Base-by-base conservation (phyloP, 1,140 invertebrate species). In the Rhynchophorus ferrugineus region DNA sequence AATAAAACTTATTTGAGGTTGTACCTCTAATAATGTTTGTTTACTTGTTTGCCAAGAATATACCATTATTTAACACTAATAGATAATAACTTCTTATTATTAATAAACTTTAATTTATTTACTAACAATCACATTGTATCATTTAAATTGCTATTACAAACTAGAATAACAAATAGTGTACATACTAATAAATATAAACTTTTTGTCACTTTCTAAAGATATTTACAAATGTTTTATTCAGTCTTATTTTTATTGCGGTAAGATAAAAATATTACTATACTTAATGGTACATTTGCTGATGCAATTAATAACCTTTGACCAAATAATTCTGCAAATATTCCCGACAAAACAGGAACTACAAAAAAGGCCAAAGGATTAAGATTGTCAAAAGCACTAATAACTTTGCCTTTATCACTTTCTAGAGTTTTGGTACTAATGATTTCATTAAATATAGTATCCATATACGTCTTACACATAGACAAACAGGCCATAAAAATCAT, bases 391-490 rank as follows among this genome's bases (percentile, higher is more conserved):
- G 38, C 38, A n/a, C 16, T 18, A 17, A 41, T 3, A 1, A 41
- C 38, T 19, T 41, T 41, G 14, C 38, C 38, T 11, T 17, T 41
- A 19, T 41, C 38, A 3, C 11, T 11, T 18, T 41, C 16, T 19
- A 3, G 13, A 18, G 38, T 41, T 41, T 41, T 42, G 13, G 38
- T 43, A 11, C 46, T 19, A 5, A 60, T 22, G 9, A 43, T 29
- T 54, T 60, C 58, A 1, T 42, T 57, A 13, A 54, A 44, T 47
- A 46, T 57, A 1, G 35, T 41, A 14, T 60, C 53, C 13, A 59
- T 29, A 14, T 57, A 41, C 3, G 43, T 18, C 35, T 54, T 53
- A 11, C 34, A 17, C 7, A 60, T 41, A 8, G 37, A 43, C 29
- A 55, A 24, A 1, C 48, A 43, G 1, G 39, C 11, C 8, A 61